Evolutionary conservation across 2,113 vertebrate genomes (phyloP).

Genomic region (Loxodonta africana): DNA sequence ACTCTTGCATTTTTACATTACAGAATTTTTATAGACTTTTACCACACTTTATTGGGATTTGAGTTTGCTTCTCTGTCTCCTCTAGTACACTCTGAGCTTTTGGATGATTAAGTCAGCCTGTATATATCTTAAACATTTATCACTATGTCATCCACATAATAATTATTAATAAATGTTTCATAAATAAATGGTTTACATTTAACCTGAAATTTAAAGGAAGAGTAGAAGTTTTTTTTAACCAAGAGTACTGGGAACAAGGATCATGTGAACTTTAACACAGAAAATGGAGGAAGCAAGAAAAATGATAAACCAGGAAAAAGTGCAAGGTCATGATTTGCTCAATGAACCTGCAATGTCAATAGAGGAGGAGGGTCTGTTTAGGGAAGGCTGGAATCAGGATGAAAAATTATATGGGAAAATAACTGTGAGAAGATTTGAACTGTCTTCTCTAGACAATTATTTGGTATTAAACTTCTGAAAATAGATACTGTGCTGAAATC

Average conservation of each 20-base stretch:
- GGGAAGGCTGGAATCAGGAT: not conserved
- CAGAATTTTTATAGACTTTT: not conserved
- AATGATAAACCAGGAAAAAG: not conserved
- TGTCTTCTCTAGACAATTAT: not conserved
- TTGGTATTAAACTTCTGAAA: not conserved
- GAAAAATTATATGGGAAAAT: not conserved
- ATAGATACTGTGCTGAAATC: not conserved
- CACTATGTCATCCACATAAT: not conserved
- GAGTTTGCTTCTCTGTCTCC: not conserved
- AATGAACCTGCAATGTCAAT: not conserved
- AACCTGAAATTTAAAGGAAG: not conserved
- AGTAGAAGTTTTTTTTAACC: not conserved
- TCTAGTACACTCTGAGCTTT: not conserved
- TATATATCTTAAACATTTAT: not conserved
- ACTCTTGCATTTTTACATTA: not conserved
- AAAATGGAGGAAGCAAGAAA: not conserved
- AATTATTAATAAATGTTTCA: not conserved
- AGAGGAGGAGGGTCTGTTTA: not conserved
- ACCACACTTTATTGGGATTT: not conserved
- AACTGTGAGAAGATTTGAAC: not conserved
- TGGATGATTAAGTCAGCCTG: not conserved
- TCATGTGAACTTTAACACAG: not conserved
- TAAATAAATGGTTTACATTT: not conserved
- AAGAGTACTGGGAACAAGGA: not conserved
- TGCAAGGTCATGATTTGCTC: not conserved